These are phyloP conservation scores for Sceloporus undulatus DNA, from an alignment of 2,113 vertebrate species.

Conservation along the genomic window DNA sequence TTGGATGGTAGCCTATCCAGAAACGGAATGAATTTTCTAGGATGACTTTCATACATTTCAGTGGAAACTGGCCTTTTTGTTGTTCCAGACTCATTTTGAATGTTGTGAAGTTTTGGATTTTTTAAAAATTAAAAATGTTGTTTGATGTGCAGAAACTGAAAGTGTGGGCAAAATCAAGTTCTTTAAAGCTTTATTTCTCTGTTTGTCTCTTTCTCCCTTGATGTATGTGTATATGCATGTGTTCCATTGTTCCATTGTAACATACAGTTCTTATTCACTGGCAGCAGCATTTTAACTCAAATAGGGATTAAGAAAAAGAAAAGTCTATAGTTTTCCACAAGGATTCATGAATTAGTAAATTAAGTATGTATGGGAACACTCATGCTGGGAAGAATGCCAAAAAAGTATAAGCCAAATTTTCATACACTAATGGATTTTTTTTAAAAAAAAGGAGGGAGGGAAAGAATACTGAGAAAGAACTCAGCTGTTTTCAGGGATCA, in stretches of 20 bases:
- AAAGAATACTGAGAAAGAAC: neutral
- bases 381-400: neutral
- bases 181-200: conserved; percentile 5
- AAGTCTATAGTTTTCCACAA: neutral
- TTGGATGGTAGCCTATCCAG: neutral
- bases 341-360: conserved; percentile 4
- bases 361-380: neutral
- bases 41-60: neutral
- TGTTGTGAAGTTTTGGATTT: neutral
- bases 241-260: neutral
- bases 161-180: neutral
- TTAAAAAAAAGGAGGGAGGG: neutral
- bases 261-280: neutral
- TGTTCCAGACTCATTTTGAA: neutral
- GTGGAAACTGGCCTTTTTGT: neutral
- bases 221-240: neutral
- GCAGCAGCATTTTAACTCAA: neutral
- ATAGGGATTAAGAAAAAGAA: neutral
- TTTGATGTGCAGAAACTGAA: neutral
- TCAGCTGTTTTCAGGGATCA: neutral
- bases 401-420: neutral
- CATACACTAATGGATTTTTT: neutral
- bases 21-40: neutral
- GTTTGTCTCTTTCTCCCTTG: neutral
- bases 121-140: neutral